These are phyloP conservation scores for Erebia ligea DNA, from an alignment of 2,888 invertebrate genomes.

Conservation along the genomic window DNA sequence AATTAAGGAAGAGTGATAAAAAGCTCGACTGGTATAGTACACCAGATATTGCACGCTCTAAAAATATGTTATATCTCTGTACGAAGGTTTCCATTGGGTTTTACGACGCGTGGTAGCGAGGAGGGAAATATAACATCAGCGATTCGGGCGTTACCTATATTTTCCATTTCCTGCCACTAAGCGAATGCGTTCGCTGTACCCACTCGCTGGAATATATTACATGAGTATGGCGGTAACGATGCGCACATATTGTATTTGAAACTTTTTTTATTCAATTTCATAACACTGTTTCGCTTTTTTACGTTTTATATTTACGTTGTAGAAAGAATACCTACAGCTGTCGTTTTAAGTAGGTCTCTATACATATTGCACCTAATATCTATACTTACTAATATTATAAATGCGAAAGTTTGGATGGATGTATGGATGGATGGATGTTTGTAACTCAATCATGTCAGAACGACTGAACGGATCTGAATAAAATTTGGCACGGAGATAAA, in stretches of 20 bases:
- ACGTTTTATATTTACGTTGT: too few relatives aligned
- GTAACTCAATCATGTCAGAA: too few relatives aligned
- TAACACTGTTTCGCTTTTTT: neutral
- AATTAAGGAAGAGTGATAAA: too few relatives aligned
- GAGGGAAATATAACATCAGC: conserved; percentile 30
- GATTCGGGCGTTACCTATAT: conserved; percentile 25
- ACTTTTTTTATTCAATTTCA: neutral
- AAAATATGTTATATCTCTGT: conserved; percentile 4
- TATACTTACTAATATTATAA: too few relatives aligned
- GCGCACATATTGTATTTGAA: neutral
- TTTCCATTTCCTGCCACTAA: conserved; percentile 31
- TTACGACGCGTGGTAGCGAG: conserved; percentile 21
- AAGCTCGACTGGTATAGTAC: neutral
- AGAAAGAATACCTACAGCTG: too few relatives aligned
- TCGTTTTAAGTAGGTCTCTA: too few relatives aligned
- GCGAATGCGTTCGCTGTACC: conserved; percentile 21
- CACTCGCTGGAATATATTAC: conserved; percentile 8
- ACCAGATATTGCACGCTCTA: conserved; percentile 6
- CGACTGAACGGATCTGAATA: too few relatives aligned
- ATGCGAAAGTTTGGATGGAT: too few relatives aligned
- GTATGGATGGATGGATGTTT: too few relatives aligned
- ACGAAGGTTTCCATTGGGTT: conserved; percentile 28
- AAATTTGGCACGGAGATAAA: too few relatives aligned
- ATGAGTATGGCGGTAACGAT: neutral
- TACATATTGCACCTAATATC: too few relatives aligned